Evolutionary conservation across 2,797 vertebrate genomes (phyloP).

Genomic region (Phataginus tricuspis): DNA sequence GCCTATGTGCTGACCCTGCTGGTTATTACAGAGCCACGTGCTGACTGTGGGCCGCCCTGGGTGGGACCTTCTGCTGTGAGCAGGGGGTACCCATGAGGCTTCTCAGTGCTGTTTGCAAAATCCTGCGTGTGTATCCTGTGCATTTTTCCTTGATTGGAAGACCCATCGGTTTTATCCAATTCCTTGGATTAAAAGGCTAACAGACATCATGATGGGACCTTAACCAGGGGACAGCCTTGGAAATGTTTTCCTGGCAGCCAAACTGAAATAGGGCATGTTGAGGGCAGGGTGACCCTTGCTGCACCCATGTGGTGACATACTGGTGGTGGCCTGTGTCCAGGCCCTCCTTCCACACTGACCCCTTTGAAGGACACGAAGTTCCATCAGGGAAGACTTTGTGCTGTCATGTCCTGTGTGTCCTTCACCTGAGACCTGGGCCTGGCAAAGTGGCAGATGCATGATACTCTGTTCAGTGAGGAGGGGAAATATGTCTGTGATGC

Average conservation of each 20-base stretch:
- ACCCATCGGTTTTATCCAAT: background rate
- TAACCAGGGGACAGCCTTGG: too few species aligned
- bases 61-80: background rate
- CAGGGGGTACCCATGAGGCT: background rate
- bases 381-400: too few species aligned
- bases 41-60: background rate
- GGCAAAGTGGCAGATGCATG: background rate
- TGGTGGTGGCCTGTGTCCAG: too few species aligned
- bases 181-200: background rate
- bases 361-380: background rate
- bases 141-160: background rate
- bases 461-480: background rate
- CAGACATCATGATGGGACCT: background rate
- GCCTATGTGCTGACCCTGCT: too few species aligned
- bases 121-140: too few species aligned
- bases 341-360: background rate
- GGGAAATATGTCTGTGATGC: too few species aligned
- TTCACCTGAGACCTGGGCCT: too few species aligned
- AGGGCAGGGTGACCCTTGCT: background rate
- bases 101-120: background rate
- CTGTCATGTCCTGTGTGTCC: background rate
- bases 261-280: background rate
- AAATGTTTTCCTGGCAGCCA: background rate
- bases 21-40: background rate
- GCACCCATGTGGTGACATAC: fast-evolving